Base-by-base conservation (phyloP, 1,140 invertebrate species). In the Drosophila nigrodunni region DNA sequence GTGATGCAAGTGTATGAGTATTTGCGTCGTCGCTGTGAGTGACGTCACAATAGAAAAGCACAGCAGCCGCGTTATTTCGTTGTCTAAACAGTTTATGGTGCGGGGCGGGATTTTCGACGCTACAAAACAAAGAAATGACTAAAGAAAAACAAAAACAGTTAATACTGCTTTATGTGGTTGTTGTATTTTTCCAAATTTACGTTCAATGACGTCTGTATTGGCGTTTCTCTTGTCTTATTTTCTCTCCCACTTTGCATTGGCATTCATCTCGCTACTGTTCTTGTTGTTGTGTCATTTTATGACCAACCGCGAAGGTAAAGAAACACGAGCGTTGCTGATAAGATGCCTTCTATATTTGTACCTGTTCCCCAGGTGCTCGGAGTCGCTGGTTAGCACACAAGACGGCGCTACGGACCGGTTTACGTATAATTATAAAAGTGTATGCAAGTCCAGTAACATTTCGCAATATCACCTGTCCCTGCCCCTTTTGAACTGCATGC, bases 1-100 rank as follows among this genome's bases (percentile, higher is more conserved):
- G 46, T 60, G 60, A 8, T 64, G 59, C 55, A 49, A 49, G 43
- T 72, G 74, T 67, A 66, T 73, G 35, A 59, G 74, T 54, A 88
- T 88, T 80, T 88, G 85, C 83, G 79, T 88, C 79, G 62, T 67
- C 72, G 77, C 66, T 67, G 58, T 39, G 60, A 82, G 74, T 89
- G 85, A 89, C 85, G 85, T 89, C 85, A 89, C 85, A 89, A 89
- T 81, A 89, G 85, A 85, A 89, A 89, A 89, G 78, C 78, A 75
- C 67, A 72, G 21, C 58, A 57, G 77, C 49, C 62, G 75, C 66
- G 55, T 55, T 64, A 39, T 72, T 76, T 35, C 47, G 62, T 67
- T 77, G 61, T 65, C 47, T 67, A 41, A 7, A 11, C 44, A 52
- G 30, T 59, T 73, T 66, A 15, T 37, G 21, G 15, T 41, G 25